Percentiles rank a stretch among this genome's conserved stretches.
These are phyloP conservation scores for Monopis laevigella DNA, from an alignment of 2,888 invertebrate genomes.

Conservation along the genomic window DNA sequence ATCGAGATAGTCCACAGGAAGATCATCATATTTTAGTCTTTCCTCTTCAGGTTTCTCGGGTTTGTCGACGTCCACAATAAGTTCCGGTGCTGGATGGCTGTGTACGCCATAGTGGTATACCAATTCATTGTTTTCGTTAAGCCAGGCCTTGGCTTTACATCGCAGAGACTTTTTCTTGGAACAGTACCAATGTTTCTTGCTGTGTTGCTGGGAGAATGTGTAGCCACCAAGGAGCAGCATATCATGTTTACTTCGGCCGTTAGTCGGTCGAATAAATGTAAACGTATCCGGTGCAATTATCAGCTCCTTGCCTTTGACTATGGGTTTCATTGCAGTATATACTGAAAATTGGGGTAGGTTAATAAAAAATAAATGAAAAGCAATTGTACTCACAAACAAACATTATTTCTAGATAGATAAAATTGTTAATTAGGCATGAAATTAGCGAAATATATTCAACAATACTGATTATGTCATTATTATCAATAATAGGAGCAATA, in stretches of 20 bases:
- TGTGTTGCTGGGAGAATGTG: slow-evolving; percentile 25
- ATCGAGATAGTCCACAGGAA: no score
- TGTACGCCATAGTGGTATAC: slow-evolving; percentile 17
- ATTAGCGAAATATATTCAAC: no score
- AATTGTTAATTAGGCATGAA: no score
- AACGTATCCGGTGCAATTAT: not conserved
- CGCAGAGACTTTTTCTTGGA: slow-evolving; percentile 23
- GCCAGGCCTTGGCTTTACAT: slow-evolving; percentile 22
- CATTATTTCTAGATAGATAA: no score
- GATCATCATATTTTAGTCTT: no score
- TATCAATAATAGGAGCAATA: no score
- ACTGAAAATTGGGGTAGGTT: no score
- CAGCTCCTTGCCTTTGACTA: not conserved
- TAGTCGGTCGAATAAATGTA: slow-evolving; percentile 6
- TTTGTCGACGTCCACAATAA: not conserved
- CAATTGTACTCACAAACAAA: no score
- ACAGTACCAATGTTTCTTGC: slow-evolving; percentile 28
- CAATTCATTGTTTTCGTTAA: slow-evolving; percentile 17
- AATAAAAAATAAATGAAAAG: no score
- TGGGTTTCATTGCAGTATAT: no score
- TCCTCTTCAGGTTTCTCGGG: not conserved
- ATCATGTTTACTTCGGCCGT: slow-evolving; percentile 8
- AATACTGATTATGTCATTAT: no score
- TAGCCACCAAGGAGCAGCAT: slow-evolving; percentile 22
- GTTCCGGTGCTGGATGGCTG: slow-evolving; percentile 19